Percentiles rank a stretch among this genome's conserved stretches.
Conservation (phyloP, 2,113 vertebrate genomes). For the Paedocypris sp. region DNA sequence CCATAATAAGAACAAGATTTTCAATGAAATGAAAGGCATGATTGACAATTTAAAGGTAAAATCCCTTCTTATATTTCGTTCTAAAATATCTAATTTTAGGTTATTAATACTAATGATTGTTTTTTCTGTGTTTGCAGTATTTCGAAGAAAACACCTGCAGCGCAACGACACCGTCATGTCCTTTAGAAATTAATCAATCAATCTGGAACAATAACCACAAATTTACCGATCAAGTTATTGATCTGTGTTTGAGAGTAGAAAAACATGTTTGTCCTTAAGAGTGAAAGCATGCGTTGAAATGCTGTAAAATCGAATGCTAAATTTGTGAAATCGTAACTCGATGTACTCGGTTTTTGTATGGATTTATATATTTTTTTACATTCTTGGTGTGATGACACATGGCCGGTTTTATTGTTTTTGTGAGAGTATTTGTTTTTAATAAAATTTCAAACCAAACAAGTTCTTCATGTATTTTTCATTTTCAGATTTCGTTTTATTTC, state of each 20-base stretch:
- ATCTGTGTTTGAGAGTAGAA: background rate
- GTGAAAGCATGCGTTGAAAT: too few relatives aligned
- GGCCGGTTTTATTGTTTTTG: too few relatives aligned
- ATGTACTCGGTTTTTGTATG: too few relatives aligned
- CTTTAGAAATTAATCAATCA: background rate
- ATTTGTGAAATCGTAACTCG: too few relatives aligned
- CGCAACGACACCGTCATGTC: background rate
- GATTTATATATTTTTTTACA: too few relatives aligned
- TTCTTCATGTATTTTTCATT: too few relatives aligned
- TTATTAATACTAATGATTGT: too few relatives aligned
- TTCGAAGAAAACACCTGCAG: background rate
- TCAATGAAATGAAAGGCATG: slow-evolving; percentile 11
- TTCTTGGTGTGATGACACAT: too few relatives aligned
- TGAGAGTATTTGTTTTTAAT: too few relatives aligned
- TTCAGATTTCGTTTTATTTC: too few relatives aligned
- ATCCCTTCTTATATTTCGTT: background rate
- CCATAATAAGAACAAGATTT: background rate
- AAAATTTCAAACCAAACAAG: too few relatives aligned
- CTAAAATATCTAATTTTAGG: background rate
- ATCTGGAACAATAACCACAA: background rate
- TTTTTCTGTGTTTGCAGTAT: background rate
- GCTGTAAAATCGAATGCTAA: too few relatives aligned
- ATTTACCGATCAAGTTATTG: background rate
- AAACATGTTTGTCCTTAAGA: background rate
- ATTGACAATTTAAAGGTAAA: slow-evolving; percentile 25